Evolutionary conservation across 2,888 invertebrate species (phyloP), one percentile per base, ranked within the genome.

Genomic region (Nebria brevicollis): DNA sequence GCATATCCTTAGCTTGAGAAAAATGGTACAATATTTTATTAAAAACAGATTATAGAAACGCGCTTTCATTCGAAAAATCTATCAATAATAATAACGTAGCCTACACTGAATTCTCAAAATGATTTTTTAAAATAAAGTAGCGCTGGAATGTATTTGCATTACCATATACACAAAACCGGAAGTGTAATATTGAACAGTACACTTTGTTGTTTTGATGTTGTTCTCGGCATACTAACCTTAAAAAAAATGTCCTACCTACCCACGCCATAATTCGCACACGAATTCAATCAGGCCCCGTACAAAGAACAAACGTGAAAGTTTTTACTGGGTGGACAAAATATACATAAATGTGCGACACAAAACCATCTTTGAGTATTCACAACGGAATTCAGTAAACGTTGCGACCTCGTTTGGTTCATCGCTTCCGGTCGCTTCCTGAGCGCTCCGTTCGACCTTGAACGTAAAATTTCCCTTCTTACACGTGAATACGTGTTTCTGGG

Each of bases 361-460:
- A 20, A 54, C 54, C 54, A 54, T 54, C 54, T 54, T 54, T 13
- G 54, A 54, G 54, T 68, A 68, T 34, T 8, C 25, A 25, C 70
- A 13, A 26, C 13, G 70, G 70, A 70, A 70, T 70, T 70, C 70
- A 34, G 26, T 70, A 70, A 70, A 70, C 70, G 70, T 25, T 20
- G 34, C 70, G 70, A 70, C 70, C 70, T 70, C 70, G 26, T 70
- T 54, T 54, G 54, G 54, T 54, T 70, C 70, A 25, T 26, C 25
- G 25, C 73, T 73, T 73, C 73, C 73, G 73, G 73, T 73, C 26
- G 73, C 73, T 73, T 73, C 42, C 42, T 66, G 43, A 79, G 74
- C 65, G 72, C 79, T 73, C 25, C 75, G 79, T 74, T 74, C 79
- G 79, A 79, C 79, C 79, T 79, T 79, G 79, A 79, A 79, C 79